Base-by-base conservation (phyloP, 2,888 invertebrate genomes). In the Drosophila peninsularis region DNA sequence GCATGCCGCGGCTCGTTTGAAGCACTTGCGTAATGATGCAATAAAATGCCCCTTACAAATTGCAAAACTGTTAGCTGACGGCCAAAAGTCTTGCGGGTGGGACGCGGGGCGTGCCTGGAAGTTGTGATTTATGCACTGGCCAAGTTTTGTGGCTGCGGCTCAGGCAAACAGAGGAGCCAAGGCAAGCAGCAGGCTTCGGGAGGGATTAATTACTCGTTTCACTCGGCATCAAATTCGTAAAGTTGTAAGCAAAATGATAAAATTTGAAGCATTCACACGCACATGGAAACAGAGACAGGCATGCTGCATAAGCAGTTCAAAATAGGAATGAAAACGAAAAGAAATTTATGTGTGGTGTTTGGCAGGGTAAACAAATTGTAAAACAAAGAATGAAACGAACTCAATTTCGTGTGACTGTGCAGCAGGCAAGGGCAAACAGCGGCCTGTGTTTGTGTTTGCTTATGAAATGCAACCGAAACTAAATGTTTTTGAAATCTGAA, bases 1-100 rank as follows among this genome's bases (percentile, higher is more conserved):
- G 58, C 63, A 42, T 74, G 65, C 62, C 58, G 37, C 45, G 55
- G 17, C 50, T 62, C 57, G 61, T 58, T 70, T 67, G 71, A 64
- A 49, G 50, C 37, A 71, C 82, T 83, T 80, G 82, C 60, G 73
- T 82, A 84, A 86, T 86, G 84, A 86, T 73, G 88, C 81, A 77
- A 75, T 80, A 62, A 66, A 77, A 74, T 60, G 70, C 68, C 73
- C 47, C 70, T 74, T 71, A 82, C 87, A 82, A 84, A 81, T 80
- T 81, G 80, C 75, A 44, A 65, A 65, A 71, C 41, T 54, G n/a
- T 19, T 10, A 21, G 34, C 41, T 39, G 62, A n/a, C 32, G 32
- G 57, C 30, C 13, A 45, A 13, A n/a, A 21, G 13, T 41, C 19
- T 24, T 24, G 11, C 47, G 11, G n/a, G n/a, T 6, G 14, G 41